Evolutionary conservation across 1,140 invertebrate genomes (phyloP), one percentile per base, ranked within the genome.

Genomic region (Sycophaga agraensis): DNA sequence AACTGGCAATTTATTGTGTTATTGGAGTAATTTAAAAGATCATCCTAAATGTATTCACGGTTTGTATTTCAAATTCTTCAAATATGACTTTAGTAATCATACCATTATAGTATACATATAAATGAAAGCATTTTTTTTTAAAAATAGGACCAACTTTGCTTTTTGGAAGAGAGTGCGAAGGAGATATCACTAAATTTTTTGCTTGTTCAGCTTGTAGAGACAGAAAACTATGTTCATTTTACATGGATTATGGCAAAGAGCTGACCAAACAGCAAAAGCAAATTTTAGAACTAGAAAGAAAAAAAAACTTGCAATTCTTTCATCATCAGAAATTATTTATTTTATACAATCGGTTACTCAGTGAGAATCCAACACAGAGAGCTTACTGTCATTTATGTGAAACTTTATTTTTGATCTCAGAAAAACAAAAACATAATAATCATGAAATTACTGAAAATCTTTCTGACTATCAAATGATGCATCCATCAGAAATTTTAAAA

Each of bases 191-290:
- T 21, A 82, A 83, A 61, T 93, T 87, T 76, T 94, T 84, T 77
- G 86, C 87, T 0, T 95, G 93, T 74, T 87, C 93, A 2, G 90
- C 90, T 2, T 91, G 88, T 70, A 83, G 92, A 59, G 87, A 91
- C 69, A 75, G 84, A 64, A 92, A 91, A 71, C 76, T 87, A 1
- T 94, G 91, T 69, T 80, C 82, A 4, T 88, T 91, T 73, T 86
- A 84, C 65, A 75, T 87, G 14, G 81, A 84, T 43, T 78, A 85
- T 69, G 82, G 83, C 39, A 79, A 86, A 55, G 75, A 80, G 70
- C 37, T 78, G 31, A 77, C 76, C 39, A 83, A 84, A 71, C 60
- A 65, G 66, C 74, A 82, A 40, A 76, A 83, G 64, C 70, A 77
- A 61, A 75, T 77, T 39, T 85, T 84, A 76, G 77, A 83, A 57